These are phyloP conservation scores for Macquaria ambigua DNA, from an alignment of 2,113 vertebrate species.

Conservation along the genomic window DNA sequence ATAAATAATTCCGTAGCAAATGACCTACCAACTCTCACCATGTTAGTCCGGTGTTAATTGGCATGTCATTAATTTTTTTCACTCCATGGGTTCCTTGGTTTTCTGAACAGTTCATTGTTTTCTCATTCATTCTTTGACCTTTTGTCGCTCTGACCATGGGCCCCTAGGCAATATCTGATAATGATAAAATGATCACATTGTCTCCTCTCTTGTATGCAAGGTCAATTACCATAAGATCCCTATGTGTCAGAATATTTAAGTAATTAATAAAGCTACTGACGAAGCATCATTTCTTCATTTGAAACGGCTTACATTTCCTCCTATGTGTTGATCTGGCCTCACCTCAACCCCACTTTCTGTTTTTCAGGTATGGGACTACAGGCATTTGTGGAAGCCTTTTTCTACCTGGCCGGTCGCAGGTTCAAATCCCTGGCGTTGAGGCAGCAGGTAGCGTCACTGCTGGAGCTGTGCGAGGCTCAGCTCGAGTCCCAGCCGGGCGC, in stretches of 20 bases:
- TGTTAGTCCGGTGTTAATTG: background rate
- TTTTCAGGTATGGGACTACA: slow-evolving; percentile 93
- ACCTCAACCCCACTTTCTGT: background rate
- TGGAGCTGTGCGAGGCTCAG: slow-evolving; percentile 90
- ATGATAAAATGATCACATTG: background rate
- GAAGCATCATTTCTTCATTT: no score
- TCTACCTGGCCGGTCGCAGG: slow-evolving; percentile 90
- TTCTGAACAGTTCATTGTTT: background rate
- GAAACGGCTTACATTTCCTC: no score
- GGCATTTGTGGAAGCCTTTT: slow-evolving; percentile 94
- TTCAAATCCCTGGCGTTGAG: slow-evolving; percentile 87
- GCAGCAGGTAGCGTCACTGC: slow-evolving; percentile 87
- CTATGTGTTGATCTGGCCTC: background rate
- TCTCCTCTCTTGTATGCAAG: background rate
- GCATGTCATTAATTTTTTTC: background rate
- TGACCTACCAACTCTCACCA: background rate
- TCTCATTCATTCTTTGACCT: background rate
- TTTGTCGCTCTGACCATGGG: background rate
- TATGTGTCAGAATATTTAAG: no score
- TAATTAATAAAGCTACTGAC: no score
- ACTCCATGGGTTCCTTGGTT: background rate
- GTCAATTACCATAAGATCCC: no score
- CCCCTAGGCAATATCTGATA: background rate
- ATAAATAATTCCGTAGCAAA: background rate
- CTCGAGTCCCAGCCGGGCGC: slow-evolving; percentile 79